A percentile compares a stretch with the other conserved stretches of the same genome.
Conservation (phyloP, 2,888 invertebrate genomes). For the Drosophila melanosoma region DNA sequence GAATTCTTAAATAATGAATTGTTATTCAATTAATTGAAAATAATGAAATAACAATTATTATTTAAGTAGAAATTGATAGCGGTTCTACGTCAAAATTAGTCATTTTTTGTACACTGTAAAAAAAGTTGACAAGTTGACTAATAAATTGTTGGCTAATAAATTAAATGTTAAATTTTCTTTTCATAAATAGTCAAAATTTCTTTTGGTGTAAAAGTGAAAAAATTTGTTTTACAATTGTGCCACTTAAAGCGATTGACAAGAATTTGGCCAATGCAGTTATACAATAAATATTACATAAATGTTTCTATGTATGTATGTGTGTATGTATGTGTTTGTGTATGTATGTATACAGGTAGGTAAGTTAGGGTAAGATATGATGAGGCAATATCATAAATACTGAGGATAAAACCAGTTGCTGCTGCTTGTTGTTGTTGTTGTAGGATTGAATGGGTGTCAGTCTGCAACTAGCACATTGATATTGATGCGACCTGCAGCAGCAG, state of each 20-base stretch:
- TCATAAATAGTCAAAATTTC: background rate
- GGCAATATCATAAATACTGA: constrained; percentile 30
- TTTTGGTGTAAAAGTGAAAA: background rate
- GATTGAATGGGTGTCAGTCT: constrained; percentile 70
- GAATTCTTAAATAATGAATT: background rate
- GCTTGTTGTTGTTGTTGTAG: constrained; percentile 22
- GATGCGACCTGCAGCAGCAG: constrained; percentile 49
- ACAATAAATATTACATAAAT: background rate
- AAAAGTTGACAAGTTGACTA: background rate
- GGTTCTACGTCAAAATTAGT: background rate
- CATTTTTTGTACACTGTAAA: background rate
- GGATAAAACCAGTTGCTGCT: constrained; percentile 16
- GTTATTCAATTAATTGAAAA: background rate
- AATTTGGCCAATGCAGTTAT: background rate
- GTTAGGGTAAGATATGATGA: constrained; percentile 18
- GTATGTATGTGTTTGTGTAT: background rate
- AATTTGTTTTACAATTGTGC: background rate
- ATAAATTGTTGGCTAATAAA: no score
- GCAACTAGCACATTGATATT: constrained; percentile 70
- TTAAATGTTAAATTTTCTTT: background rate
- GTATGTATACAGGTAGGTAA: background rate
- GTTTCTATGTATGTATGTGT: background rate
- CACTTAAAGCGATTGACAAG: background rate
- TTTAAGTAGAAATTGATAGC: background rate
- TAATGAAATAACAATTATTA: background rate